phyloP scores from a whole-genome alignment of 2,797 vertebrate species.

The Ammospiza maritima region DNA sequence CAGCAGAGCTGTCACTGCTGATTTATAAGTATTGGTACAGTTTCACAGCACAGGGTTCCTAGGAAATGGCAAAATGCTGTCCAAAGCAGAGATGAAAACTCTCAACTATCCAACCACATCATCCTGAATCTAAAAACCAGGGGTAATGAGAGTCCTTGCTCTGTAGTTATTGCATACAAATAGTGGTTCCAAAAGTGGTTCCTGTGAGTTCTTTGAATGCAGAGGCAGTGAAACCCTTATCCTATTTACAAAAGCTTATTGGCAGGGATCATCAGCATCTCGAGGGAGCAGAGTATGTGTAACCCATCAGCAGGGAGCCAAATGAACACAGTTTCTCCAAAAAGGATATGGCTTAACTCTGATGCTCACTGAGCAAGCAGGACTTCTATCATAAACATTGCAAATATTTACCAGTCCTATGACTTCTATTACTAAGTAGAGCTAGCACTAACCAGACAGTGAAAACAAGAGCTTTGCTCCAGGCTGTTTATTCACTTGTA shows the following conservation, averaged over 20 bases:
- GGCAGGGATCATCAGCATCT: neutral
- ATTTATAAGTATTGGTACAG: neutral
- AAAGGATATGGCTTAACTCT: neutral
- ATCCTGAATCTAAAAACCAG: neutral
- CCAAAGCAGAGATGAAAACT: neutral
- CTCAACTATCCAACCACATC: fast-evolving
- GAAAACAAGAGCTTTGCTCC: neutral
- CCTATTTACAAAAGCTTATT: neutral
- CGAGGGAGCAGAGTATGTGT: neutral
- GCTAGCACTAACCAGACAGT: neutral
- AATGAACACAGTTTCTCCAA: neutral
- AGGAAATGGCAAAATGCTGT: neutral
- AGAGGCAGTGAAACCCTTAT: neutral
- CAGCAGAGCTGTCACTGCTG: neutral
- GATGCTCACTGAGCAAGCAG: neutral
- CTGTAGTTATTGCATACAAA: neutral
- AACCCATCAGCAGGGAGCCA: neutral
- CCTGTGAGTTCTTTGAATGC: neutral
- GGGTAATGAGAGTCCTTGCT: neutral
- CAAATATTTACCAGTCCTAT: neutral
- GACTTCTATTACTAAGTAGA: neutral
- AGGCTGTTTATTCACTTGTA: neutral
- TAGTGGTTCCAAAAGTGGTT: neutral
- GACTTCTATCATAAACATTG: neutral
- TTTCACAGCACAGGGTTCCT: neutral